These are phyloP conservation scores for Metaphire vulgaris DNA, from an alignment of 1,140 invertebrate genomes.

Conservation along the genomic window DNA sequence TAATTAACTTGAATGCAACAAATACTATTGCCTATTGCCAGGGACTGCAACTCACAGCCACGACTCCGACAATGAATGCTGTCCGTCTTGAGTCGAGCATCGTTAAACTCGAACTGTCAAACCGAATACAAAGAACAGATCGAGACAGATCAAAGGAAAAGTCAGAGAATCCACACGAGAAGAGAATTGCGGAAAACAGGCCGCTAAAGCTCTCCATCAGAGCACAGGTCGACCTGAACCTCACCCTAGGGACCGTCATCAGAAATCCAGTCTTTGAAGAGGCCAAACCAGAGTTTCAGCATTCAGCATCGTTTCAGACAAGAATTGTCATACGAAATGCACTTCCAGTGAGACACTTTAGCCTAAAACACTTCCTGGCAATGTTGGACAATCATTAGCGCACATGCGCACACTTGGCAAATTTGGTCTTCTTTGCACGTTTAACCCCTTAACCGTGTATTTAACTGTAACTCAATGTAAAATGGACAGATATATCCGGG, in stretches of 20 bases:
- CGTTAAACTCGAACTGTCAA: conserved; percentile 80
- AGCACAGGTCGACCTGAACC: conserved; percentile 85
- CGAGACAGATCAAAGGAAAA: neutral
- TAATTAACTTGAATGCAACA: too few relatives aligned
- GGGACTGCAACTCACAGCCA: conserved; percentile 93
- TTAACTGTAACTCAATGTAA: too few relatives aligned
- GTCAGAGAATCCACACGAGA: neutral
- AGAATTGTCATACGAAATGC: conserved; percentile 63
- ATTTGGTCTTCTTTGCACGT: too few relatives aligned
- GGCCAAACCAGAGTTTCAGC: conserved; percentile 91
- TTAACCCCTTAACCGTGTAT: too few relatives aligned
- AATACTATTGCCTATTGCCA: too few relatives aligned
- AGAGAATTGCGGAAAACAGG: neutral
- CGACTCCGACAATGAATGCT: conserved; percentile 92
- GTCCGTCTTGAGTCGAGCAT: conserved; percentile 84
- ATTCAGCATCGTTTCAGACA: conserved; percentile 94
- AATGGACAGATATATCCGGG: too few relatives aligned
- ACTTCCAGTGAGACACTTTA: conserved; percentile 47
- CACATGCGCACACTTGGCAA: too few relatives aligned
- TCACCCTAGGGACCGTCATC: conserved; percentile 87
- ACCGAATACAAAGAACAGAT: conserved; percentile 73
- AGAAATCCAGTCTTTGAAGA: conserved; percentile 89
- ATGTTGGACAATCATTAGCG: too few relatives aligned
- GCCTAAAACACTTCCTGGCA: too few relatives aligned
- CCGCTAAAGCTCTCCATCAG: conserved; percentile 78